Conservation (phyloP, 2,113 vertebrate species). For the Bos indicus region DNA sequence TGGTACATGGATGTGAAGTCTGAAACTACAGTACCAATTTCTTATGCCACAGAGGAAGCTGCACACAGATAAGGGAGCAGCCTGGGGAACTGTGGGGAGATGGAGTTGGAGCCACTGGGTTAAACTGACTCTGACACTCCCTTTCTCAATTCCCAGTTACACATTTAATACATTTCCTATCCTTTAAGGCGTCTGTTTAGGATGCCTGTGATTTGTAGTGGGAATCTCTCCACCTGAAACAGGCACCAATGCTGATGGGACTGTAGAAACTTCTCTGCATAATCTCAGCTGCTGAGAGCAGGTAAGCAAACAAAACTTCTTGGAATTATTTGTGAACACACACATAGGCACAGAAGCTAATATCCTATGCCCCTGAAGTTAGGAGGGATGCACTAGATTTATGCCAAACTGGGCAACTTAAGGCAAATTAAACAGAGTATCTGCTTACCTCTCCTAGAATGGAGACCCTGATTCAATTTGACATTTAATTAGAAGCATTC, state of each 20-base stretch:
- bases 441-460: neutral
- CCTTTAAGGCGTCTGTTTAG: neutral
- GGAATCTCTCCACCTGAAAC: neutral
- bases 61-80: rapidly evolving
- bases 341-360: neutral
- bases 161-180: too few relatives aligned
- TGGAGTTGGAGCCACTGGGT: neutral
- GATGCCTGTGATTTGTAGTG: neutral
- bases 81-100: too few relatives aligned
- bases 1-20: neutral
- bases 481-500: neutral
- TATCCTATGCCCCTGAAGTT: neutral
- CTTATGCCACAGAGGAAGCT: neutral
- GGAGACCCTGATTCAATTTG: neutral
- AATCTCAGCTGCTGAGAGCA: neutral
- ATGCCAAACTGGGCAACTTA: neutral
- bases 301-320: neutral
- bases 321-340: neutral
- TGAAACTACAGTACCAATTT: neutral
- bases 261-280: neutral
- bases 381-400: neutral
- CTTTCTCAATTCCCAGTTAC: neutral
- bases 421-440: neutral
- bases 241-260: neutral
- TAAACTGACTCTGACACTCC: neutral